Evolutionary conservation across 92 coral and sea anemone genomes (phyloP), one percentile per base, ranked within the genome.

Genomic region (Porites lobata): DNA sequence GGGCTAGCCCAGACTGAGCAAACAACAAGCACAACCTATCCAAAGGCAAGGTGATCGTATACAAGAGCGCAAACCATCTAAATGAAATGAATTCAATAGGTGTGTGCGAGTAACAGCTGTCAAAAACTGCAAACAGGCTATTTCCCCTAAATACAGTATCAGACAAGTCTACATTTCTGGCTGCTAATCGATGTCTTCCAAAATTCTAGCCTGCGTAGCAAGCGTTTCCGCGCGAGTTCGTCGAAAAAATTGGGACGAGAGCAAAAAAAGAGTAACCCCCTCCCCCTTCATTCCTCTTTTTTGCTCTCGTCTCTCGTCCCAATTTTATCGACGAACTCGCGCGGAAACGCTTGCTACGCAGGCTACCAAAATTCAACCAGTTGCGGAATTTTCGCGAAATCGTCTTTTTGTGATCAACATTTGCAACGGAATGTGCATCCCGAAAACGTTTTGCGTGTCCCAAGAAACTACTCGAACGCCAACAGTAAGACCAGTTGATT

Each of bases 361-460:
- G n/a, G n/a, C n/a, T n/a, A n/a, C n/a, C 15, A 70, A 78, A 21
- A 63, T 64, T 63, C 14, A 2, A 18, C 70, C 11, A 32, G 43
- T 47, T 79, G 59, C 13, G 38, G 19, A 38, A 65, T 11, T 19
- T 63, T 50, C 81, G 14, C 20, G 72, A 51, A 53, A 65, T 10
- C 15, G 61, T 56, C n/a, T n/a, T n/a, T n/a, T 52, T 65, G 38
- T 13, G 59, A 1, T 65, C 29, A 12, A 20, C 15, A 54, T 47
- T 79, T 65, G 13, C 47, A 65, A 50, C 47, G 59, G 72, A 79
- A 63, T 79, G 83, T 9, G 62, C 50, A 38, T 18, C 13, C 83
- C 50, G 61, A 79, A 43, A 72, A 47, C 17, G 73, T 43, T 64
- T 63, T 43, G 13, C 58, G 83, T 77, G 72, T 19, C n/a, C 66